A percentile compares a stretch with the other conserved stretches of the same genome.
Conservation (phyloP, 1,140 invertebrate genomes). For the Bombus waltoni region DNA sequence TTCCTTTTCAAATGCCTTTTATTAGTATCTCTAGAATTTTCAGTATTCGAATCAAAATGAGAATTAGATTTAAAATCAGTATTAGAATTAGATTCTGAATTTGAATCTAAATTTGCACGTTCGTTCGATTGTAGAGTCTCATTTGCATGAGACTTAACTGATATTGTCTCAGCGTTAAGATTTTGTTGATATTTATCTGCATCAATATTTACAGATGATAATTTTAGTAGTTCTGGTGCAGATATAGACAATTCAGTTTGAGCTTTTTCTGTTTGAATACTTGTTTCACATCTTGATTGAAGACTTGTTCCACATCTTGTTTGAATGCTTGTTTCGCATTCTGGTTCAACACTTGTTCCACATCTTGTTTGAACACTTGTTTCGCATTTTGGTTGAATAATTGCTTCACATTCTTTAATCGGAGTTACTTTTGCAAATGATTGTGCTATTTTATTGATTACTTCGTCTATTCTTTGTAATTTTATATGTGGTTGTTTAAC, state of each 20-base stretch:
- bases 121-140: background rate
- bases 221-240: background rate
- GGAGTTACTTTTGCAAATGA: background rate
- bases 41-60: background rate
- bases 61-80: background rate
- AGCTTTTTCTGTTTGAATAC: background rate
- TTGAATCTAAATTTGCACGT: too few relatives aligned
- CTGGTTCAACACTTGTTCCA: background rate
- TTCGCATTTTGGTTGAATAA: too few relatives aligned
- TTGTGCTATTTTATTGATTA: constrained; percentile 36
- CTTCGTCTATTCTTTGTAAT: constrained; percentile 30
- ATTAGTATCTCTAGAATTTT: too few relatives aligned
- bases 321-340: background rate
- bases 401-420: background rate
- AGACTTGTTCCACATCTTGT: background rate
- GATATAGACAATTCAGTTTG: background rate
- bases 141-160: background rate
- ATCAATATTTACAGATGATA: background rate
- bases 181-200: background rate
- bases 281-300: background rate
- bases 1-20: background rate
- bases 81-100: background rate
- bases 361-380: too few relatives aligned
- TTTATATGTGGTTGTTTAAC: constrained; percentile 20
- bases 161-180: too few relatives aligned